Base-by-base conservation (phyloP, 2,888 invertebrate genomes). In the Drosophila kambysellisi region DNA sequence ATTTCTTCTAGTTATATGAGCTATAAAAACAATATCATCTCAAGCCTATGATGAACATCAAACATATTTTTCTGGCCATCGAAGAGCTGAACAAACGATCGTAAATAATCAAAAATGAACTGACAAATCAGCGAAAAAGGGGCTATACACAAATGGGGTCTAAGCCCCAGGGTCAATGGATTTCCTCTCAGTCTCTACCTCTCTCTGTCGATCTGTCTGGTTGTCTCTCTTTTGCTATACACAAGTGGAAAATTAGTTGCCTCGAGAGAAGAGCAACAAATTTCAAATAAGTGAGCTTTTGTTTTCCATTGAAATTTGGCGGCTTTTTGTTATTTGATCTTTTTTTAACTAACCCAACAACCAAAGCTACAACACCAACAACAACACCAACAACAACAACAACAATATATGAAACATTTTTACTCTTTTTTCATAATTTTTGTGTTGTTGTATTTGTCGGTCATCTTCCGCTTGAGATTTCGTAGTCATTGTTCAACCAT, bases 291-390 rank as follows among this genome's bases (percentile, higher is more conserved):
- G 89, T 81, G 74, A 87, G 90, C 87, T 90, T 90, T 90, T 88
- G 89, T 89, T 90, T 88, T 88, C 88, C 82, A 78, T 89, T 91
- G 91, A 89, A 89, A 81, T 91, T 88, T 76, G 79, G 87, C 89
- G 89, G 89, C 90, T 79, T 88, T 83, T 68, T 35, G 76, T 80
- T 76, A 83, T 91, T 89, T 90, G 89, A 89, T 91, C 91, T 91
- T 83, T 90, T 87, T 79, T 74, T 65, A 74, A 88, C 77, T 74
- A 82, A 85, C 72, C 69, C 59, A 63, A 64, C 64, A 76, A 62
- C 75, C 46, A 46, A 46, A 46, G 15, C 46, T n/a, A 43, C 11
- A n/a, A 46, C 12, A 20, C 7, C 20, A 46, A 46, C 76, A 62
- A 65, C 43, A 60, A 43, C 76, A 62, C 62, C 43, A 60, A 43